Evolutionary conservation across 1,140 invertebrate species (phyloP).

Genomic region (Nylanderia fulva): DNA sequence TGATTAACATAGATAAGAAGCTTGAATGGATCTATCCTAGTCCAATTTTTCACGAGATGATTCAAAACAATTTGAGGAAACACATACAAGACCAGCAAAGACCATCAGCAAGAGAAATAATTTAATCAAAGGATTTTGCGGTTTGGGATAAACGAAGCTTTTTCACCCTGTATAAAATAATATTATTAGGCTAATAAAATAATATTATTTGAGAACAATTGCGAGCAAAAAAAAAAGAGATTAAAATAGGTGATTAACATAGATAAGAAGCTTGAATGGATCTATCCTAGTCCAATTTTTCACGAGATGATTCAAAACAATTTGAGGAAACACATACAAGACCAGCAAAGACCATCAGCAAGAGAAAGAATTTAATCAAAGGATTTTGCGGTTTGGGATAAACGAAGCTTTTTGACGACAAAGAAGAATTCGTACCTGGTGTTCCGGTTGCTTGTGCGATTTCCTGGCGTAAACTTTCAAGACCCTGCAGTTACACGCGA

Average conservation of each 20-base stretch:
- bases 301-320: neutral
- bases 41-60: neutral
- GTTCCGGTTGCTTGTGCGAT: conserved; percentile 82
- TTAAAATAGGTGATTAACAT: neutral
- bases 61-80: neutral
- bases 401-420: neutral
- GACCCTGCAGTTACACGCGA: conserved; percentile 89
- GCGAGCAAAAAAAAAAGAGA: neutral
- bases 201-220: neutral
- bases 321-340: neutral
- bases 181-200: too few species aligned
- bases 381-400: neutral
- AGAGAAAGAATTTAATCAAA: conserved; percentile 12
- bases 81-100: neutral
- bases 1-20: neutral
- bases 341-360: neutral
- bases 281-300: neutral
- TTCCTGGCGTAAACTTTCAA: conserved; percentile 86
- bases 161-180: too few species aligned
- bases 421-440: conserved; percentile 75
- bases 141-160: neutral
- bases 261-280: neutral
- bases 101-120: neutral
- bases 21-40: neutral
- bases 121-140: neutral